Base-by-base conservation (phyloP, 2,797 vertebrate genomes). In the Darevskia mixta region DNA sequence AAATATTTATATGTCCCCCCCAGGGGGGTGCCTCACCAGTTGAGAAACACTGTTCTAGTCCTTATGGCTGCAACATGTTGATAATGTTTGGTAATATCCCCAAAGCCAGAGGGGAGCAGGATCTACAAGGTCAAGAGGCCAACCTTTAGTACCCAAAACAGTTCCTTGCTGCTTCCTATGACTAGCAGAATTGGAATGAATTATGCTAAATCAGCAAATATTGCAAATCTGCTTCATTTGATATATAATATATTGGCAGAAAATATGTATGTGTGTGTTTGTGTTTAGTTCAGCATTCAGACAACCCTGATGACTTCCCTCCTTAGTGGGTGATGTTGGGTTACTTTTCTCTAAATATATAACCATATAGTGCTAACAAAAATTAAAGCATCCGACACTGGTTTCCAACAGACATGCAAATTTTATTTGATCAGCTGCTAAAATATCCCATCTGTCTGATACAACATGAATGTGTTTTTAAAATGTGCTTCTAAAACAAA, bases 251-350 rank as follows among this genome's bases (percentile, higher is more conserved):
- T 25, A 17, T 71, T 1, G 35, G 25, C 64, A 66, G 23, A 80
- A 61, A 61, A 80, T n/a, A 7, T 79, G 27, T 20, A 45, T 67
- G 66, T 69, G 29, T 55, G 29, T 71, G 29, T 17, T 13, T 71
- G 11, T 35, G 90, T 88, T 86, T 88, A 83, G 61, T 81, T 87
- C 41, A 77, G 35, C 38, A 32, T 82, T 38, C 61, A 66, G 6
- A 64, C 89, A 41, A 38, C 5, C 38, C 27, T 38, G 5, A n/a
- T 27, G 87, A 8, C 82, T 69, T 90, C 69, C 82, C 27, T 15
- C 35, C 77, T 75, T 55, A 27, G 41, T 90, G 79, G 72, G 87
- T 55, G 43, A 43, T 88, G 82, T 87, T 85, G 87, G 93, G 91
- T 81, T 18, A 79, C 79, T 91, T 86, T 89, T 72, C 45, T 87